phyloP scores from a whole-genome alignment of 2,888 invertebrate genomes.

The Trilocha varians region DNA sequence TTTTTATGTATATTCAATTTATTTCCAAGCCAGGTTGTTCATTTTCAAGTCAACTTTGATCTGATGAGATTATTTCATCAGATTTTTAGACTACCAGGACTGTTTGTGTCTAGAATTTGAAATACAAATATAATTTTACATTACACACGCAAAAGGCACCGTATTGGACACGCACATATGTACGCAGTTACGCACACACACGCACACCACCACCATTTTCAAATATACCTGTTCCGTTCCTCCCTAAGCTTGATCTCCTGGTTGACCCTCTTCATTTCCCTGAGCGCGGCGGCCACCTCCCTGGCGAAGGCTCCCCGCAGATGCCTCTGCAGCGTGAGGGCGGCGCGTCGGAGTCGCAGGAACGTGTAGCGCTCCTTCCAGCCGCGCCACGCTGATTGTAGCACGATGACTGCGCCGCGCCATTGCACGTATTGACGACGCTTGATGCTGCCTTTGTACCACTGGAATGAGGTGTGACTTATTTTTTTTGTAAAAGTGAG shows the following conservation, averaged over 20 bases:
- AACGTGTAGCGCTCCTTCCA: constrained; percentile 89
- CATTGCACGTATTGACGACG: constrained; percentile 78
- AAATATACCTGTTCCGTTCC: constrained; percentile 55
- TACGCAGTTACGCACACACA: too few relatives aligned
- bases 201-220: neutral
- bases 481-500: too few relatives aligned
- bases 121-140: too few relatives aligned
- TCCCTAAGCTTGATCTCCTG: constrained; percentile 89
- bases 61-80: too few relatives aligned
- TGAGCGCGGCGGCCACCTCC: constrained; percentile 87
- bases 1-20: neutral
- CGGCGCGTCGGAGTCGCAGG: constrained; percentile 85
- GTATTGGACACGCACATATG: too few relatives aligned
- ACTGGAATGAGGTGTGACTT: constrained; percentile 40
- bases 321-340: constrained; percentile 88
- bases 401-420: constrained; percentile 78
- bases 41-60: too few relatives aligned
- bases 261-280: constrained; percentile 90
- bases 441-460: constrained; percentile 78
- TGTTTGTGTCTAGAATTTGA: too few relatives aligned
- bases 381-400: constrained; percentile 89
- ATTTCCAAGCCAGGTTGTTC: neutral
- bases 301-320: constrained; percentile 91
- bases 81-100: too few relatives aligned
- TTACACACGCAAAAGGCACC: too few relatives aligned